Evolutionary conservation across 2,888 invertebrate genomes (phyloP), one percentile per base, ranked within the genome.

Genomic region (Toxonevra muliebris): DNA sequence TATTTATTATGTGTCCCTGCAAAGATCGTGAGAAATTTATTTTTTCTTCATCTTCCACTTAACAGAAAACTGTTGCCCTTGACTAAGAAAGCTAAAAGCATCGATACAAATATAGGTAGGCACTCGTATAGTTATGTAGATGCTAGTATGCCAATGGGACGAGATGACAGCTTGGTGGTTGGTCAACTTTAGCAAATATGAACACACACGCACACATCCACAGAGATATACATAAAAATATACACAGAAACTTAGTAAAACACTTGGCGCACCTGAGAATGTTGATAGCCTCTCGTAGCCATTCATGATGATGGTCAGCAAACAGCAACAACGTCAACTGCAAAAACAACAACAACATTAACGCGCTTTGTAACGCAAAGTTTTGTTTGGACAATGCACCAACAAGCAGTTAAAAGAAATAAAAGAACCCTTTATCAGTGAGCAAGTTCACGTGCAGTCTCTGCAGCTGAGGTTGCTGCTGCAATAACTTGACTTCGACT

Each of bases 251-350:
- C 30, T 30, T 30, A 7, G 60, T 59, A 61, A 70, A 70, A 66
- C 64, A 73, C 71, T 72, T 72, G 79, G 78, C 79, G 82, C 82
- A 83, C 83, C 84, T 83, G 83, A 83, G 83, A 83, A 83, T 83
- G 83, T 82, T 81, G 82, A 83, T 83, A 80, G 84, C 42, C 63
- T 61, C 60, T 54, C 58, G 59, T 58, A 63, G 30, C 63, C 40
- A 43, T 19, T 12, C 19, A 19, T 30, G 30, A 30, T 30, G 30
- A 30, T 30, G 30, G 30, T 30, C 53, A 41, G 53, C 61, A 50
- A 61, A 61, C 60, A 52, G 17, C 53, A 17, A 30, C 30, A 30
- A 53, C 53, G 59, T 43, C 17, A 60, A 55, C 43, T 48, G 43
- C 55, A 64, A 54, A 54, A 64, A 42, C 40, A 59, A 20, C 54